Conservation (phyloP, 2,113 vertebrate species). For the Mustela nigripes region DNA sequence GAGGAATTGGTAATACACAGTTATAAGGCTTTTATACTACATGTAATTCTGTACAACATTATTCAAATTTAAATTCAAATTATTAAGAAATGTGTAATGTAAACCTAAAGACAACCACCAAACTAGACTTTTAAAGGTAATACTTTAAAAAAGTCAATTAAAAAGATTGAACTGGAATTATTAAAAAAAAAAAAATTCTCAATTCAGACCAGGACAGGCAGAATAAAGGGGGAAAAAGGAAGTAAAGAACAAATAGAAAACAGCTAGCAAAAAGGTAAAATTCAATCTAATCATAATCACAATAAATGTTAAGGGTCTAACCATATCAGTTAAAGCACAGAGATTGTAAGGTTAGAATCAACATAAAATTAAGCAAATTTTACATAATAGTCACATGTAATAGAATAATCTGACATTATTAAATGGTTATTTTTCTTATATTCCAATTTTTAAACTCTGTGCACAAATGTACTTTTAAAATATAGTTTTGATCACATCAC, state of each 20-base stretch:
- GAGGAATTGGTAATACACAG: not conserved
- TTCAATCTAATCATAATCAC: not conserved
- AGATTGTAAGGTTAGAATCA: not conserved
- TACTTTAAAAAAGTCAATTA: not conserved
- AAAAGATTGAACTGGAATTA: not conserved
- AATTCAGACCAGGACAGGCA: not conserved
- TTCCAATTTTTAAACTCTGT: not conserved
- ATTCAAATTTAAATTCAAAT: not conserved
- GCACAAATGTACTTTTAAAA: not conserved
- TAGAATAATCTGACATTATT: not conserved
- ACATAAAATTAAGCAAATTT: not conserved
- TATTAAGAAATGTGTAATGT: not conserved
- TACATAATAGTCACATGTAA: not conserved
- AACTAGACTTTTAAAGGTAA: not conserved
- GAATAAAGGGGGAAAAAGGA: not conserved
- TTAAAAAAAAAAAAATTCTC: not conserved
- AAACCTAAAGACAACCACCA: not conserved
- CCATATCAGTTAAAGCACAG: not conserved
- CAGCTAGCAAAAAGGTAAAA: not conserved
- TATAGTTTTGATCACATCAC: not conserved
- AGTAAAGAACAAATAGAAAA: not conserved
- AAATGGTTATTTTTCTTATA: not conserved
- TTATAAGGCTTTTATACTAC: not conserved
- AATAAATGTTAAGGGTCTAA: conserved; percentile 7
- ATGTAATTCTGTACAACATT: not conserved